A percentile compares a stretch with the other conserved stretches of the same genome.
These are phyloP conservation scores for Mythimna albipuncta DNA, from an alignment of 2,888 invertebrate genomes.

Conservation along the genomic window DNA sequence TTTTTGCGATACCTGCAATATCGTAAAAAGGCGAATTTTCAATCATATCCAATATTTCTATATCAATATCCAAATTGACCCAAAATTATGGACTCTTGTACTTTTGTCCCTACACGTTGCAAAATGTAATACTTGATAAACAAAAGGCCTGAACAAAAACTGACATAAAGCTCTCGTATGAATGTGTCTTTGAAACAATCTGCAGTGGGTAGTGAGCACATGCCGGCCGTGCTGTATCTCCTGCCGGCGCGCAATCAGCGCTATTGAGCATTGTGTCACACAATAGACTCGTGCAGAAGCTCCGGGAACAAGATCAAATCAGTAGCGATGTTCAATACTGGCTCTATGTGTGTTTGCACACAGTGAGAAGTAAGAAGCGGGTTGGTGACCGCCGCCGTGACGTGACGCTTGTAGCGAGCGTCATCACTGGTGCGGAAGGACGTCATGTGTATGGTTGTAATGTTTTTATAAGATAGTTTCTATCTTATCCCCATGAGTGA, in stretches of 20 bases:
- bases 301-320: not conserved
- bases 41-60: not conserved
- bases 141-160: not conserved
- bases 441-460: slow-evolving; percentile 6
- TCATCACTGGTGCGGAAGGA: not conserved
- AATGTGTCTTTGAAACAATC: slow-evolving; percentile 2
- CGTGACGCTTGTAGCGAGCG: slow-evolving; percentile 6
- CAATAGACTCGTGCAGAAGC: not conserved
- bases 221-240: slow-evolving; percentile 8
- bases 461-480: not conserved
- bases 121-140: not conserved
- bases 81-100: not conserved
- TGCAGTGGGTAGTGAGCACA: slow-evolving; percentile 6
- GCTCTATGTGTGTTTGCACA: not conserved
- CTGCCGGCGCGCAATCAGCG: slow-evolving; percentile 16
- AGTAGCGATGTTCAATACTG: not conserved
- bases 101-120: not conserved
- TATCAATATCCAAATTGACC: not conserved
- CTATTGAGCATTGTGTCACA: slow-evolving; percentile 19
- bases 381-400: not conserved
- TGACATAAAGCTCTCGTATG: not conserved
- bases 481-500: too few species aligned
- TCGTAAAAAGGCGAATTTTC: not conserved
- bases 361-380: not conserved
- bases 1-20: not conserved